Evolutionary conservation across 2,888 invertebrate genomes (phyloP).

Genomic region (Chrysolina haemoptera): DNA sequence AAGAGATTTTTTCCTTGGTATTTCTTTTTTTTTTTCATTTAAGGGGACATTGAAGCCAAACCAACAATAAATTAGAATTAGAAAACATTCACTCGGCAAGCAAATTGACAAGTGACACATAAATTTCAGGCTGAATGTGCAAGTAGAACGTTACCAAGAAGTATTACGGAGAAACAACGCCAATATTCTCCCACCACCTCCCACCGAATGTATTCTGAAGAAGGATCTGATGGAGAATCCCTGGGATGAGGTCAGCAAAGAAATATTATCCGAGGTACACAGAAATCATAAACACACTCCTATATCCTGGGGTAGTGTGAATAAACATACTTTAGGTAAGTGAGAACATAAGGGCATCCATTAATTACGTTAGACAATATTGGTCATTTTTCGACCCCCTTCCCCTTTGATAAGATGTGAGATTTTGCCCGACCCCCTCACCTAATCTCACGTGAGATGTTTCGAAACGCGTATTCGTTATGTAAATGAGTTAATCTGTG

Average conservation of each 20-base stretch:
- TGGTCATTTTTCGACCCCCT: no score
- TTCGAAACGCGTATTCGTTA: no score
- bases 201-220: conserved; percentile 32
- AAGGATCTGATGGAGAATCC: conserved; percentile 30
- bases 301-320: conserved; percentile 73
- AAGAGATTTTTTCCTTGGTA: no score
- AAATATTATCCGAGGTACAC: conserved; percentile 62
- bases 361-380: no score
- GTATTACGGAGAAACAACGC: conserved; percentile 71
- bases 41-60: no score
- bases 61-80: no score
- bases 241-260: conserved; percentile 34
- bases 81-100: no score
- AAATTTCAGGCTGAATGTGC: conserved; percentile 78
- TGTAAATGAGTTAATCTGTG: no score
- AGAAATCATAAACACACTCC: conserved; percentile 68
- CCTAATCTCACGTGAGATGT: no score
- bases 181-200: conserved; percentile 48
- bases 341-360: background rate
- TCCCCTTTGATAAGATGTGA: no score
- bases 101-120: background rate
- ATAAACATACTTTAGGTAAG: conserved; percentile 76
- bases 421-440: no score
- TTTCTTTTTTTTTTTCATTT: no score
- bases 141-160: conserved; percentile 84